Percentiles rank a stretch among this genome's conserved stretches.
Evolutionary conservation across 2,113 vertebrate genomes (phyloP).

Genomic region (Petroica traversi): DNA sequence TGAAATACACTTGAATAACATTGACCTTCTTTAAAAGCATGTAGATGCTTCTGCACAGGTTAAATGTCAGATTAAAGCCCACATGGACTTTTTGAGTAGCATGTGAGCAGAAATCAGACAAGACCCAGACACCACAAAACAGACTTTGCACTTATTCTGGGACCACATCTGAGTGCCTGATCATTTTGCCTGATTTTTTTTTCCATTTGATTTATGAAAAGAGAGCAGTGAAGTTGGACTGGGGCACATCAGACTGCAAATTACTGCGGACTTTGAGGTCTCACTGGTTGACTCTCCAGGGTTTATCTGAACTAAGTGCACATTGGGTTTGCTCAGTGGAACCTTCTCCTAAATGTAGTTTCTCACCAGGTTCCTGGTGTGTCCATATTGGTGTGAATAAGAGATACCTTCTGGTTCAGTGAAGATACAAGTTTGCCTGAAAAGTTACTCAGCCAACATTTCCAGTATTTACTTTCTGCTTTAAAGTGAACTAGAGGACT

Average conservation of each 20-base stretch:
- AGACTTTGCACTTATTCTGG: neutral
- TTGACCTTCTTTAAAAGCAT: neutral
- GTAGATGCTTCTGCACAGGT: neutral
- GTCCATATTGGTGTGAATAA: constrained; percentile 57
- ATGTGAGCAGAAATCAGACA: neutral
- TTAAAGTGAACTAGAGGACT: neutral
- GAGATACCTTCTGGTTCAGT: constrained; percentile 49
- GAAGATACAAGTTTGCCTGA: constrained; percentile 13
- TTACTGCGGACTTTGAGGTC: constrained; percentile 21
- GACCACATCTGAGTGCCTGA: neutral
- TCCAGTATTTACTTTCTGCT: neutral
- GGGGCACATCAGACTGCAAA: neutral
- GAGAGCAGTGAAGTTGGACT: neutral
- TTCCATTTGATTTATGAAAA: constrained; percentile 18
- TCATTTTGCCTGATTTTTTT: constrained; percentile 5
- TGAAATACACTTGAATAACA: neutral
- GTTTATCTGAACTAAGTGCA: constrained; percentile 46
- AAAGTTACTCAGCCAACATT: constrained; percentile 9
- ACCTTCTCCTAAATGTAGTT: constrained; percentile 35
- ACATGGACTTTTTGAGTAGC: neutral
- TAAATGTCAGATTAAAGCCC: neutral
- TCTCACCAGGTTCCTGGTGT: constrained; percentile 13
- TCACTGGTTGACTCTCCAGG: constrained; percentile 42
- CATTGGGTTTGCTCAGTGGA: constrained; percentile 29
- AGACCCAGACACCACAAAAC: neutral